Percentiles rank a stretch among this genome's conserved stretches.
phyloP scores from a whole-genome alignment of 2,888 invertebrate genomes.

The Drosophila putrida region DNA sequence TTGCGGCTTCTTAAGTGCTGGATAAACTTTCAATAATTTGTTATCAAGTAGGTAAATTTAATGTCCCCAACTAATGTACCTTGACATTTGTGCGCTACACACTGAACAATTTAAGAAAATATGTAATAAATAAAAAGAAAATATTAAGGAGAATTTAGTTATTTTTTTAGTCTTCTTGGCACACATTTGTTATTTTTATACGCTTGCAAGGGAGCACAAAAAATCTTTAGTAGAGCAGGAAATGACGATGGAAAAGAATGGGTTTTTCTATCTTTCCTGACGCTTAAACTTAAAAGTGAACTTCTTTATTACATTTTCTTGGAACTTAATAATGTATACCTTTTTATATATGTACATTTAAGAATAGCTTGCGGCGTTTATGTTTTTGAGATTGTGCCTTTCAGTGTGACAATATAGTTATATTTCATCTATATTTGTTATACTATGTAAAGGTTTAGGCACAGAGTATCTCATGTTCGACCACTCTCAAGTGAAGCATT shows the following conservation, averaged over 20 bases:
- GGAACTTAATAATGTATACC: not conserved
- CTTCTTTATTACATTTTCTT: not conserved
- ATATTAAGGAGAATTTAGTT: slow-evolving; percentile 29
- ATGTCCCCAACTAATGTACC: slow-evolving; percentile 49
- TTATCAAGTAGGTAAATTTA: slow-evolving; percentile 42
- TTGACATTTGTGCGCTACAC: slow-evolving; percentile 58
- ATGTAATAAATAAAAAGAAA: slow-evolving; percentile 51
- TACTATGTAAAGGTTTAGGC: no score
- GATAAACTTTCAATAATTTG: slow-evolving; percentile 31
- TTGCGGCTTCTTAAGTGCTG: slow-evolving; percentile 48
- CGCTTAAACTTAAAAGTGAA: not conserved
- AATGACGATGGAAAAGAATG: slow-evolving; percentile 6
- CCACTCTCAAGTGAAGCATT: not conserved
- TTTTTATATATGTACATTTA: not conserved
- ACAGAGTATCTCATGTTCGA: no score
- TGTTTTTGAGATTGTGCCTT: no score
- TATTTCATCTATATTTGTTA: no score
- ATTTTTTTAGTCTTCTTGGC: slow-evolving; percentile 27
- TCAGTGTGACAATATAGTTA: no score
- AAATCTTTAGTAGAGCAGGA: slow-evolving; percentile 11
- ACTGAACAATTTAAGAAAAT: slow-evolving; percentile 14
- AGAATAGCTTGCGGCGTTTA: no score
- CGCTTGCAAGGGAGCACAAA: slow-evolving; percentile 5
- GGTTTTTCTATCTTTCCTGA: not conserved
- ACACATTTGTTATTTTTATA: slow-evolving; percentile 31